Base-by-base conservation (phyloP, 2,113 vertebrate genomes). In the Hemicordylus capensis region DNA sequence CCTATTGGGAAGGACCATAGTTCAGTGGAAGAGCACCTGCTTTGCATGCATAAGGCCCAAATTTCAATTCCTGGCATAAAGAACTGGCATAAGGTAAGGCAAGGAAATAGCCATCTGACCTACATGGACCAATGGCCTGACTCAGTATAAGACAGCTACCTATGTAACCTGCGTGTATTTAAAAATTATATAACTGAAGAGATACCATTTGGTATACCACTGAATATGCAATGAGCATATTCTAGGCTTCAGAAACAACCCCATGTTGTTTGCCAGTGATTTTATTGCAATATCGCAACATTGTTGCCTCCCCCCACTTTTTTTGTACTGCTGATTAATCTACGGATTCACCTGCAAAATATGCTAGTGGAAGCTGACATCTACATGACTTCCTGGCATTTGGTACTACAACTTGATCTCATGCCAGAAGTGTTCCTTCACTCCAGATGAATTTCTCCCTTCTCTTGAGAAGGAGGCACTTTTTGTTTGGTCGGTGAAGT, bases 331-430 rank as follows among this genome's bases (percentile, higher is more conserved):
- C 0, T n/a, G 90, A 39, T 84, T 89, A n/a, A n/a, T n/a, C n/a
- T n/a, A n/a, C n/a, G n/a, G n/a, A n/a, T n/a, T n/a, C n/a, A 93
- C 91, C 4, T 51, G 89, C 72, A 86, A 81, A 58, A 84, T 70
- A 12, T 80, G 2, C 2, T 64, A 22, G 4, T 3, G 81, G 4
- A 51, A 51, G 48, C 48, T 8, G 48, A 12, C 48, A 6, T 51
- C 12, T n/a, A n/a, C n/a, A n/a, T n/a, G n/a, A n/a, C n/a, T n/a
- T n/a, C n/a, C n/a, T n/a, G n/a, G n/a, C n/a, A n/a, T n/a, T n/a
- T n/a, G n/a, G n/a, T n/a, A n/a, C n/a, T n/a, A n/a, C n/a, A n/a
- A n/a, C n/a, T n/a, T n/a, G n/a, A n/a, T n/a, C n/a, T n/a, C n/a
- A n/a, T n/a, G n/a, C n/a, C n/a, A n/a, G n/a, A 59, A 34, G 39